phyloP scores from a whole-genome alignment of 2,888 invertebrate species.

The Dinocampus coccinellae region DNA sequence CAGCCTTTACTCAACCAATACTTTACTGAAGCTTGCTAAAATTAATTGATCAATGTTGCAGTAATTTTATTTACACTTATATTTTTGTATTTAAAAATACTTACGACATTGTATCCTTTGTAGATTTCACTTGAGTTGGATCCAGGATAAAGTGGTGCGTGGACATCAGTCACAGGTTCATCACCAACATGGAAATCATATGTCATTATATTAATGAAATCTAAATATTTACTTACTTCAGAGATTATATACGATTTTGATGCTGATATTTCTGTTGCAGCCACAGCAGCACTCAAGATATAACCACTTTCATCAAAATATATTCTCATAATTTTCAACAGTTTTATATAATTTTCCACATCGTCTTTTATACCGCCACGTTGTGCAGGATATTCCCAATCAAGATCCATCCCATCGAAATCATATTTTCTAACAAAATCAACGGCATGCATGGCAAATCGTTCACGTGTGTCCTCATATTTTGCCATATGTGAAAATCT shows the following conservation, averaged over 20 bases:
- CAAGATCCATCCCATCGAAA: conserved; percentile 80
- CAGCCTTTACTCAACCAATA: conserved; percentile 74
- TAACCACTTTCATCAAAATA: conserved; percentile 72
- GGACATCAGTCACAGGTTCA: conserved; percentile 77
- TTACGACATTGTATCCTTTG: conserved; percentile 69
- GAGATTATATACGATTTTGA: conserved; percentile 75
- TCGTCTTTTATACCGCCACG: conserved; percentile 71
- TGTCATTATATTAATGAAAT: conserved; percentile 80
- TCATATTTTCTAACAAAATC: conserved; percentile 72
- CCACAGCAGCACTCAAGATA: conserved; percentile 68
- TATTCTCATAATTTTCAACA: conserved; percentile 73
- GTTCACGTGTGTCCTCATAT: conserved; percentile 65
- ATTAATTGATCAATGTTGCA: background rate
- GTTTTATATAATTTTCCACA: conserved; percentile 70
- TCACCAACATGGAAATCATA: conserved; percentile 82
- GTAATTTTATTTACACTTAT: background rate
- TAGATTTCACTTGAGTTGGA: conserved; percentile 49
- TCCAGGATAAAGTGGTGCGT: conserved; percentile 75
- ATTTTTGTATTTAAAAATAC: conserved; percentile 49
- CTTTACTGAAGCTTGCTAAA: conserved; percentile 70
- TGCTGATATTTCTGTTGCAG: conserved; percentile 71
- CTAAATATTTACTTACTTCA: conserved; percentile 73
- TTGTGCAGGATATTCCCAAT: conserved; percentile 79
- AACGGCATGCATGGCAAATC: conserved; percentile 73
- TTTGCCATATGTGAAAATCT: conserved; percentile 75